These are phyloP conservation scores for Acanthoscelides obtectus DNA, from an alignment of 2,888 invertebrate genomes.

Conservation along the genomic window DNA sequence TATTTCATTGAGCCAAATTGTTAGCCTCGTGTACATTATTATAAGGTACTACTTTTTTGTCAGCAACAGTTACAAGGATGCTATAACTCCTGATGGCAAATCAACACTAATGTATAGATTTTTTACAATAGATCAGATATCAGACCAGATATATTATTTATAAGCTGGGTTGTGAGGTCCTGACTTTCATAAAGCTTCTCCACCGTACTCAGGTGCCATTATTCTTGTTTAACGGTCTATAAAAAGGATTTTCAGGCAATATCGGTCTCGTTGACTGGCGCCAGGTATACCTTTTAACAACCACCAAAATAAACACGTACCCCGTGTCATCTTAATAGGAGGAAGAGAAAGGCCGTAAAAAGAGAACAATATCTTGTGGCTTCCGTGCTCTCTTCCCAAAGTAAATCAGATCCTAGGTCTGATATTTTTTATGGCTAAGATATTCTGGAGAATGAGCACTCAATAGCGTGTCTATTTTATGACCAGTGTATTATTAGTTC, in stretches of 20 bases:
- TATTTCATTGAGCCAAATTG: too few relatives aligned
- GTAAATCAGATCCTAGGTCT: background rate
- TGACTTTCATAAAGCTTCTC: background rate
- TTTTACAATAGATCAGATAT: too few relatives aligned
- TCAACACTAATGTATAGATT: too few relatives aligned
- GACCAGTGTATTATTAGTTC: too few relatives aligned
- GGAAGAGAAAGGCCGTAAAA: background rate
- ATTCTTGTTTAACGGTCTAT: background rate
- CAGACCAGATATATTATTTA: background rate
- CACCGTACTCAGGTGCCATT: background rate
- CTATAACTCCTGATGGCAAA: too few relatives aligned
- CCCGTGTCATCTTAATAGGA: background rate
- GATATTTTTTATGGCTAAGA: background rate
- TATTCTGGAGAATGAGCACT: background rate
- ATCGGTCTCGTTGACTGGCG: background rate
- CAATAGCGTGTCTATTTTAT: too few relatives aligned
- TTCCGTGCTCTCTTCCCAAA: background rate
- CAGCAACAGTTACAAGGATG: too few relatives aligned
- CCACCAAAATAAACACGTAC: background rate
- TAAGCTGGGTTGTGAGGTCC: background rate
- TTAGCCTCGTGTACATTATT: too few relatives aligned
- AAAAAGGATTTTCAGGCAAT: background rate
- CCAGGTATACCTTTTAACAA: background rate
- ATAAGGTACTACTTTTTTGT: too few relatives aligned
- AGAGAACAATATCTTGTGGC: background rate